Evolutionary conservation across 2,888 invertebrate species (phyloP).

Genomic region (Melangyna quadrimaculata): DNA sequence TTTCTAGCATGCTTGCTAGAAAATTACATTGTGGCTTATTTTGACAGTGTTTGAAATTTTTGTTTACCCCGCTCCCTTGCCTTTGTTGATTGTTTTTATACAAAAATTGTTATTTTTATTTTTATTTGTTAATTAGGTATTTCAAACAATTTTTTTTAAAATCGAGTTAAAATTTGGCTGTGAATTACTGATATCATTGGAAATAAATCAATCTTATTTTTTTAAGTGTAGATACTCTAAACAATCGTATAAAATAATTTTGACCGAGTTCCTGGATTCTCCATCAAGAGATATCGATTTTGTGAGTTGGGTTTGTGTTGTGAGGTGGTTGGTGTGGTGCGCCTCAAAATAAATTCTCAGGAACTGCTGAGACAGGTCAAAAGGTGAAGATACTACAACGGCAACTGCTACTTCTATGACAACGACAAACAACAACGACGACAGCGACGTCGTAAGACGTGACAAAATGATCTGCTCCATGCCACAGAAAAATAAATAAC

Average conservation of each 20-base stretch:
- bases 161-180: too few species aligned
- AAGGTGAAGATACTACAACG: conserved; percentile 43
- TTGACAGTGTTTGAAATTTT: too few species aligned
- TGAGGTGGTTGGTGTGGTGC: not conserved
- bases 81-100: too few species aligned
- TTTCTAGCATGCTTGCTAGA: too few species aligned
- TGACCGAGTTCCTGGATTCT: conserved; percentile 43
- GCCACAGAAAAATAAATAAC: conserved; percentile 53
- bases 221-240: not conserved
- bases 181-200: too few species aligned
- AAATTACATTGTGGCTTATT: too few species aligned
- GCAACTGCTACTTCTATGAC: not conserved
- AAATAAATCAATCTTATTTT: too few species aligned
- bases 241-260: conserved; percentile 38
- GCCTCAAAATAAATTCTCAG: conserved; percentile 63
- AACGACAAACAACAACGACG: not conserved
- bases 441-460: conserved; percentile 41
- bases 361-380: conserved; percentile 62
- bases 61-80: too few species aligned
- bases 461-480: conserved; percentile 69
- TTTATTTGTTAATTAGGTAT: too few species aligned
- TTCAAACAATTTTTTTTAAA: too few species aligned
- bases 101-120: too few species aligned
- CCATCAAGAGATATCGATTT: conserved; percentile 21
- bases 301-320: not conserved